phyloP scores from a whole-genome alignment of 2,113 vertebrate genomes.

The Myotis davidii region DNA sequence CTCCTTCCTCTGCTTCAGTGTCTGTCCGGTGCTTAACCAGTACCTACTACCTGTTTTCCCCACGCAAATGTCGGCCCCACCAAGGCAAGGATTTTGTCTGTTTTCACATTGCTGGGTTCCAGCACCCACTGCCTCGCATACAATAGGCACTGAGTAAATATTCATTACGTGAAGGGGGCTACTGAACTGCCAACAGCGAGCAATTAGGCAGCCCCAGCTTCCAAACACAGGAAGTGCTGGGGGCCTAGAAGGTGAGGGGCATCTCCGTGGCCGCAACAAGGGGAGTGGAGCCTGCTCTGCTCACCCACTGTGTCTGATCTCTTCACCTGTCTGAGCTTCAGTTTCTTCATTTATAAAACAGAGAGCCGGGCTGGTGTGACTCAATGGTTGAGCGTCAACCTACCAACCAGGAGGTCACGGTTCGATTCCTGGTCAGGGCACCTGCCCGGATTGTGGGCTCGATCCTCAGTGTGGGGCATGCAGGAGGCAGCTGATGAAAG shows the following conservation, averaged over 20 bases:
- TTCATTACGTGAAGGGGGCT: neutral
- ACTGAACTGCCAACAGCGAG: neutral
- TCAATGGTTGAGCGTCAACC: neutral
- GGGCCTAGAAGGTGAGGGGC: neutral
- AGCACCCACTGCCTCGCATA: neutral
- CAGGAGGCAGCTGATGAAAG: neutral
- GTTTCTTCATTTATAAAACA: neutral
- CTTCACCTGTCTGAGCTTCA: neutral
- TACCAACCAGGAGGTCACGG: no score
- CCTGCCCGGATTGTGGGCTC: neutral
- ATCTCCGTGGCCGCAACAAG: neutral
- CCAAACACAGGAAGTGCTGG: neutral
- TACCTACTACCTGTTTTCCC: neutral
- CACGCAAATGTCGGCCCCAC: neutral
- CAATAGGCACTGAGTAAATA: neutral
- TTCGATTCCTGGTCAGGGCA: neutral
- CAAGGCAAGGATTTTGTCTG: neutral
- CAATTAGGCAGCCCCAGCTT: neutral
- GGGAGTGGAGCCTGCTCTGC: neutral
- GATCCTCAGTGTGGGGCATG: neutral
- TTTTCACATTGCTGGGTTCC: neutral
- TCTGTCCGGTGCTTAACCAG: neutral
- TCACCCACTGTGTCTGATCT: neutral
- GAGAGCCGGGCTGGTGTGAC: neutral
- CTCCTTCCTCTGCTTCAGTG: neutral